Conservation (phyloP, 2,888 invertebrate genomes). For the Drosophila lacicola region DNA sequence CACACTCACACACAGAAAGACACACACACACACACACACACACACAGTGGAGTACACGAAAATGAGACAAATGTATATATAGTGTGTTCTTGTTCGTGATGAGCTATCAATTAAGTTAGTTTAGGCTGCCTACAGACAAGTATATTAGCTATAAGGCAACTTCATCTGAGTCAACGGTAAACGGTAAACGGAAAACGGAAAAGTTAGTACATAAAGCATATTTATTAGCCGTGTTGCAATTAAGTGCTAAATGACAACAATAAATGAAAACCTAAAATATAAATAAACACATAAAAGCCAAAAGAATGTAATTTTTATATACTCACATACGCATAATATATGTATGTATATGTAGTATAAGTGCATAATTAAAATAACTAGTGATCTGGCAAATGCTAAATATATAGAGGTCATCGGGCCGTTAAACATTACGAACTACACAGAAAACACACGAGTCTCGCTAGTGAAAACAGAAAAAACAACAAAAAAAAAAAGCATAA, state of each 20-base stretch:
- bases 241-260: constrained; percentile 60
- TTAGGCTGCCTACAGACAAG: constrained; percentile 21
- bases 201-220: constrained; percentile 16
- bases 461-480: background rate
- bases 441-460: constrained; percentile 1
- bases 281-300: constrained; percentile 15
- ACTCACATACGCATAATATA: constrained; percentile 21
- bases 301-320: constrained; percentile 50
- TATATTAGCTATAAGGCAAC: constrained; percentile 34
- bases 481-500: background rate
- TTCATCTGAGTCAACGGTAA: constrained; percentile 17
- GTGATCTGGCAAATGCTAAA: constrained; percentile 31
- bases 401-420: constrained; percentile 2
- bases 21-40: constrained; percentile 17
- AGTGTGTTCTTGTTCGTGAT: constrained; percentile 50
- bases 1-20: constrained; percentile 26
- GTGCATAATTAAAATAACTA: constrained; percentile 34
- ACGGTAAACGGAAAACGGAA: background rate
- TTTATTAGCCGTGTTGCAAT: constrained; percentile 51
- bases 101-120: constrained; percentile 45
- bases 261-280: constrained; percentile 25
- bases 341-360: constrained; percentile 24
- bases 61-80: constrained; percentile 20
- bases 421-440: constrained; percentile 22
- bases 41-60: constrained; percentile 2